Evolutionary conservation across 2,113 vertebrate genomes (phyloP), one percentile per base, ranked within the genome.

Genomic region (Chiloscyllium plagiosum): DNA sequence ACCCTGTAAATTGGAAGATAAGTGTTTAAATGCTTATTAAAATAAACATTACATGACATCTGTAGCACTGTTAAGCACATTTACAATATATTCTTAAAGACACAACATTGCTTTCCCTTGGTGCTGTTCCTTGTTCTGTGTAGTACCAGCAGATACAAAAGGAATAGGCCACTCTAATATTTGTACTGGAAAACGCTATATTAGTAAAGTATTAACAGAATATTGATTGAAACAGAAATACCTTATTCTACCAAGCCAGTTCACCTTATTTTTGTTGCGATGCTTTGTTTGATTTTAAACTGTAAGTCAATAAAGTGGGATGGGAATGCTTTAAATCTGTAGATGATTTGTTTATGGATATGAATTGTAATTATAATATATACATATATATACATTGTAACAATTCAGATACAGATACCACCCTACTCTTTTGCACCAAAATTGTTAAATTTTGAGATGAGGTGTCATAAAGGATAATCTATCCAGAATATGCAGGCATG

Each of bases 41-140:
- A 95, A 95, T 95, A 95, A 68, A 95, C 68, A 95, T 72, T 95
- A 95, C 66, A 95, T 95, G 94, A 95, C 94, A 95, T 95, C 94
- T 52, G 69, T 52, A 50, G 69, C 94, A 95, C 94, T 29, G 69
- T 26, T 95, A 95, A 95, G 94, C 94, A 70, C 94, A 37, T 95
- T 47, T 72, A 95, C 72, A 76, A 95, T 95, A 15, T 95, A 95
- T 95, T 72, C 94, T 95, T 95, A 50, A 72, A 95, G 94, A 95
- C 22, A 47, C 69, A 72, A 69, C 87, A 95, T 29, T 72, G 94
- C 94, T 42, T 95, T 72, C 69, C 42, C 42, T 72, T 47, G 22
- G 37, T 76, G 33, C 70, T 52, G 47, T 72, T 69, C 37, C 69
- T 95, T 70, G 26, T 12, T 70, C 68, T 20, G 12, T 72, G 50